A percentile compares a stretch with the other conserved stretches of the same genome.
Evolutionary conservation across 2,797 vertebrate species (phyloP).

Genomic region (Silurus lanzhouensis): DNA sequence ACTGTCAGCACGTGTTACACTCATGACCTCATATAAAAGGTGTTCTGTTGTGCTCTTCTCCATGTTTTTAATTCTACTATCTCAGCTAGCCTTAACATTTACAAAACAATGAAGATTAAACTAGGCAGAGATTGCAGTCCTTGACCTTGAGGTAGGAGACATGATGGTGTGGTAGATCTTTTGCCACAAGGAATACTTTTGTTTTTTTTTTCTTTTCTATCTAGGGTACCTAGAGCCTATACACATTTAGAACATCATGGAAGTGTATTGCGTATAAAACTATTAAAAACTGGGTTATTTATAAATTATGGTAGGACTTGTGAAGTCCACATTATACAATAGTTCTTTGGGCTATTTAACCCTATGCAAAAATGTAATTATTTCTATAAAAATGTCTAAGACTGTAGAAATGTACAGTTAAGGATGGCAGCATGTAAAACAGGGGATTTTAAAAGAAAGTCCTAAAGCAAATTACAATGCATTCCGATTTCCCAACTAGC

Average conservation of each 20-base stretch:
- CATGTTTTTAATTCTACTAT: constrained; percentile 1
- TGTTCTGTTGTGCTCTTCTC: constrained; percentile 2
- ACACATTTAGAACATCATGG: neutral
- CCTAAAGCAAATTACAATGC: neutral
- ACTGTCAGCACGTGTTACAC: constrained; percentile 1
- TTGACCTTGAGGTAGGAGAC: constrained; percentile 17
- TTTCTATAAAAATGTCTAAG: neutral
- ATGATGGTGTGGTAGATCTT: neutral
- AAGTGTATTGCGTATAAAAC: neutral
- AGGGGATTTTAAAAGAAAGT: neutral
- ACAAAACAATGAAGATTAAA: neutral
- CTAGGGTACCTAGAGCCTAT: neutral
- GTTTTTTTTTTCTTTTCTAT: constrained; percentile 4
- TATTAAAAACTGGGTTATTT: neutral
- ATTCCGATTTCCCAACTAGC: neutral
- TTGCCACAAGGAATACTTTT: neutral
- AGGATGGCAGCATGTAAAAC: too few relatives aligned
- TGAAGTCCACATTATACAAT: neutral
- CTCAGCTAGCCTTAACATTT: constrained; percentile 5
- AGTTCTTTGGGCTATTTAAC: neutral
- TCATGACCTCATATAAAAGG: constrained; percentile 13
- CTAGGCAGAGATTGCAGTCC: neutral
- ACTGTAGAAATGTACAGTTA: too few relatives aligned
- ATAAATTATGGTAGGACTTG: neutral
- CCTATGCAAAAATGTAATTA: neutral